Conservation (phyloP, 23 tunicate genomes). For the Trididemnum nubilum region DNA sequence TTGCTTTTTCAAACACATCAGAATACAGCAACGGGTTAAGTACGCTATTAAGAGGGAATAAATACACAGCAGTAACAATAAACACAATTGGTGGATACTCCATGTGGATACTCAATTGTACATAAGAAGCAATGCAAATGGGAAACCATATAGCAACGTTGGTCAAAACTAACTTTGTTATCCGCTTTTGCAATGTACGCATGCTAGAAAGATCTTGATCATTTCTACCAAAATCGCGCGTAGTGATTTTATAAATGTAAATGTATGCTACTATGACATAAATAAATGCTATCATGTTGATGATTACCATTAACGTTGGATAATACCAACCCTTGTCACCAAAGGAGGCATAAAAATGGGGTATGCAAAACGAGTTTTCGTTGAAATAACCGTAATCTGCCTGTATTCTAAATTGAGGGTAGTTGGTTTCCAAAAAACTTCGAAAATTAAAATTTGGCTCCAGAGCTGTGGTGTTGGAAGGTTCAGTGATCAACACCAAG, state of each 20-base stretch:
- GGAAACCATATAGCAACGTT: constrained; percentile 53
- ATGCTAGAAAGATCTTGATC: neutral
- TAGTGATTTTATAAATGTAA: constrained; percentile 35
- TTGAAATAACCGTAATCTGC: constrained; percentile 60
- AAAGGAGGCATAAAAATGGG: constrained; percentile 56
- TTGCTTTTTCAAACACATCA: constrained; percentile 28
- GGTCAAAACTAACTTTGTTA: constrained; percentile 24
- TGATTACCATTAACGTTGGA: constrained; percentile 44
- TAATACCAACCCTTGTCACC: constrained; percentile 61
- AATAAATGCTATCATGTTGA: constrained; percentile 51
- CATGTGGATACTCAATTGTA: neutral
- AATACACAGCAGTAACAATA: constrained; percentile 40
- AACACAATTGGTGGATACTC: constrained; percentile 13
- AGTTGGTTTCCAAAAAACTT: constrained; percentile 5
- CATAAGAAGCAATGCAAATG: constrained; percentile 31
- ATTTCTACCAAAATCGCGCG: neutral
- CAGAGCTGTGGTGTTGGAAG: neutral
- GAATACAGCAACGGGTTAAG: constrained; percentile 53
- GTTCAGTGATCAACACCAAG: constrained; percentile 23
- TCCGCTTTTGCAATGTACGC: constrained; percentile 32
- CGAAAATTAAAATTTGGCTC: neutral
- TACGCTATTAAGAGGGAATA: constrained; percentile 60
- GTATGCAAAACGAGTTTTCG: constrained; percentile 64
- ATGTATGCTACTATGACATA: constrained; percentile 52
- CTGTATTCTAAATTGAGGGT: constrained; percentile 20